These are phyloP conservation scores for Paramacrobiotus metropolitanus DNA, from an alignment of 1,140 invertebrate genomes.

Conservation along the genomic window DNA sequence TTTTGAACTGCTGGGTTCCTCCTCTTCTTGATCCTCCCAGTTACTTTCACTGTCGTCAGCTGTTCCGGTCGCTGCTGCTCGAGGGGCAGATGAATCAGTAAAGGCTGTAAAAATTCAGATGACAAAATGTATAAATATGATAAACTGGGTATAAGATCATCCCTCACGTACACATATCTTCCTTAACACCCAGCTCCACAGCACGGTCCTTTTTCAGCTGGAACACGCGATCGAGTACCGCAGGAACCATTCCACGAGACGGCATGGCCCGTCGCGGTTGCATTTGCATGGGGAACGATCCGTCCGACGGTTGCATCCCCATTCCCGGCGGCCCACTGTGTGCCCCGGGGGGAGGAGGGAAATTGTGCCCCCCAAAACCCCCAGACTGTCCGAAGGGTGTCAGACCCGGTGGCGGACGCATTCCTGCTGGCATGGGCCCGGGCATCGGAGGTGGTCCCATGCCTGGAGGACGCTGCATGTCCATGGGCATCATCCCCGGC, in stretches of 20 bases:
- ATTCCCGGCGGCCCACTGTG: not conserved
- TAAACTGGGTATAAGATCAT: conserved; percentile 6
- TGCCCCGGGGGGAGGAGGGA: not conserved
- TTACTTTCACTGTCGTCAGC: conserved; percentile 3
- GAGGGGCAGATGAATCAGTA: not conserved
- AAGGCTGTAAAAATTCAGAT: not conserved
- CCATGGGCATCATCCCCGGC: too few relatives aligned
- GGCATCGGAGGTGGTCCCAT: not conserved
- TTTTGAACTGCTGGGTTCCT: too few relatives aligned
- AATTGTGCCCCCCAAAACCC: too few relatives aligned
- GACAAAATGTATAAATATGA: not conserved
- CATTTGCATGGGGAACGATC: conserved; percentile 5
- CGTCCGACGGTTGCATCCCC: not conserved
- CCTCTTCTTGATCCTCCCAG: not conserved
- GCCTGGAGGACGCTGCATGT: not conserved
- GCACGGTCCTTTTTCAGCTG: not conserved
- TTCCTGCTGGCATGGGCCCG: not conserved
- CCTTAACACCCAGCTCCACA: not conserved
- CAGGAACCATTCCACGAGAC: conserved; percentile 4
- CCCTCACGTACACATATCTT: not conserved
- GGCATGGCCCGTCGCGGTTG: conserved; percentile 4
- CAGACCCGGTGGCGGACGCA: not conserved
- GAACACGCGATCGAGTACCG: conserved; percentile 2
- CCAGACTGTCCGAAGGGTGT: too few relatives aligned
- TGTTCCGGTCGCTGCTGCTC: not conserved